Base-by-base conservation (phyloP, 1,140 invertebrate genomes). In the Zaprionus ornatus region DNA sequence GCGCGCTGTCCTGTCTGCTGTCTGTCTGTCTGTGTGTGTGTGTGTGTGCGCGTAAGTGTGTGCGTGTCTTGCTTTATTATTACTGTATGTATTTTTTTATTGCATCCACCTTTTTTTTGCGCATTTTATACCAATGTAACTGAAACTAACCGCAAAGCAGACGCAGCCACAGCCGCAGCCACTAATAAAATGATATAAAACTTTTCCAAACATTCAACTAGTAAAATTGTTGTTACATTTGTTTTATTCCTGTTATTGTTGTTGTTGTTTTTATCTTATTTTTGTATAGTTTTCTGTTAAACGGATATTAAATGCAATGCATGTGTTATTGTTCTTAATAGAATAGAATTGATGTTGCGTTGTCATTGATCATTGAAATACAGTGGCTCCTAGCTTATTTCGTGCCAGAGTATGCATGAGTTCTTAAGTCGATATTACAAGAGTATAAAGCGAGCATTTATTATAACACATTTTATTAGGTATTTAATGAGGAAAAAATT, bases 151-250 rank as follows among this genome's bases (percentile, higher is more conserved):
- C 48, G 48, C 59, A 48, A 74, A 45, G 40, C 66, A 68, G 52
- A 62, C 23, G n/a, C n/a, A 17, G 13, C n/a, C 40, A 5, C 35
- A 45, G 40, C 40, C 40, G 13, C 35, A 45, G 40, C 64, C 79
- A 64, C 73, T 64, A 84, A 84, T 74, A 75, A 32, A 75, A 75
- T 71, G 60, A 71, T 75, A 64, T 64, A 40, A 17, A 64, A 70
- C 32, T 69, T 45, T 56, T 37, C 12, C 7, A 37, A 25, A 68
- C 25, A 29, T 59, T 32, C 42, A 12, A 55, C 40, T 67, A 29
- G 64, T 9, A 45, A 59, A 68, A 45, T 45, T 9, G 7, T n/a
- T 21, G 29, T 32, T 57, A 3, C 17, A 29, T 21, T 56, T 57
- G 54, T 56, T 66, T 27, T 56, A 29, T 59, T 42, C 35, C 52